These are phyloP conservation scores for Charaxes varanes DNA, from an alignment of 1,140 invertebrate genomes.

Conservation along the genomic window DNA sequence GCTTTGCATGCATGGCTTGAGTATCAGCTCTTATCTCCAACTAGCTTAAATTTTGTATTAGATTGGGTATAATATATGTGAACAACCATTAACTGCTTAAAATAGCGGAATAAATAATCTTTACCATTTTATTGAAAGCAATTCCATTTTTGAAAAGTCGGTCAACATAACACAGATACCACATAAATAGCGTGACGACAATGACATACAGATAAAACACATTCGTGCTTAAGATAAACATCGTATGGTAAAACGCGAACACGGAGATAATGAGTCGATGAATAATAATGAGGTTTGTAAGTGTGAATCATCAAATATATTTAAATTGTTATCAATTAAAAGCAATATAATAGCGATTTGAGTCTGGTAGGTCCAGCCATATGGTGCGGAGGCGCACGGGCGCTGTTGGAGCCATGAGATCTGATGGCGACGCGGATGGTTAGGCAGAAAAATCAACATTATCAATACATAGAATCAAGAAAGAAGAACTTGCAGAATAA, in stretches of 20 bases:
- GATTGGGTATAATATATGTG: too few species aligned
- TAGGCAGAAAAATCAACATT: neutral
- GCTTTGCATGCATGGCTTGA: too few species aligned
- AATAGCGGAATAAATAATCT: too few species aligned
- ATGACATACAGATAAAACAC: constrained; percentile 61
- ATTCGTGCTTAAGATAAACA: constrained; percentile 63
- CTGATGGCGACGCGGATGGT: neutral
- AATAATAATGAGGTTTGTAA: constrained; percentile 70
- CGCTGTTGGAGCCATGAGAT: constrained; percentile 31
- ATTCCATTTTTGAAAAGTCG: too few species aligned
- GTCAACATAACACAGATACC: too few species aligned
- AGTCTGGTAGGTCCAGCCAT: constrained; percentile 56
- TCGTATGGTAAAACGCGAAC: constrained; percentile 57
- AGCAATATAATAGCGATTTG: constrained; percentile 73
- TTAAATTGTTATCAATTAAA: constrained; percentile 75
- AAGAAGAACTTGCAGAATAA: too few species aligned
- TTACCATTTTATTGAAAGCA: too few species aligned
- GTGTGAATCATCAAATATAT: constrained; percentile 74
- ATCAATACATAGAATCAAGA: too few species aligned
- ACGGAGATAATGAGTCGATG: constrained; percentile 67
- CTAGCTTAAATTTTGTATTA: too few species aligned
- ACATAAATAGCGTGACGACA: constrained; percentile 56
- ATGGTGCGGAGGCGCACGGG: constrained; percentile 51
- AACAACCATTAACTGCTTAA: too few species aligned
- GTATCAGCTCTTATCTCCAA: too few species aligned